Evolutionary conservation across 1,140 invertebrate species (phyloP), one percentile per base, ranked within the genome.

Genomic region (Chrysomallon squamiferum): DNA sequence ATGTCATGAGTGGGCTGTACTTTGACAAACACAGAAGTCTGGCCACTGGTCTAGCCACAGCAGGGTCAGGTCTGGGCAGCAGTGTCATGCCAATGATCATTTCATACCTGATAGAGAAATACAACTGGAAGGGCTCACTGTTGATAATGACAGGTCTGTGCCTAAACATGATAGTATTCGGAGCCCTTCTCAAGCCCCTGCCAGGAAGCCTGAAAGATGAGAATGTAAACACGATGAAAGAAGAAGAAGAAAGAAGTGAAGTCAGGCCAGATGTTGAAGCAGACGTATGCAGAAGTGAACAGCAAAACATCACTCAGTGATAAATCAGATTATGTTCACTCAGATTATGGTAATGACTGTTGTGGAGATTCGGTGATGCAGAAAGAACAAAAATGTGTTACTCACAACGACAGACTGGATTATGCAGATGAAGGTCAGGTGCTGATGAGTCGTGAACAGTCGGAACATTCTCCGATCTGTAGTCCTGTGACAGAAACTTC

Each of bases 141-240:
- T 88, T 97, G 18, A 92, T 98, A 62, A 87, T 98, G 45, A 93
- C 96, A 15, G 96, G 94, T 0, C 84, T 99, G 41, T 95, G 96
- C 68, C 88, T 99, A 13, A 69, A 84, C 63, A 59, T 74, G 29
- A 59, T 80, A 29, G 66, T 78, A 0, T 77, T 76, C 62, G 63
- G 69, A 22, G 67, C 69, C 5, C 56, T 83, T 25, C 49, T 81
- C 1, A 32, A 66, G 20, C 72, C 73, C 9, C 65, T 70, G 22
- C 74, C 77, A 41, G 54, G 27, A 3, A 35, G n/a, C 33, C 2
- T 57, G 27, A 58, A 33, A 58, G 22, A 43, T 30, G 38, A 30
- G 25, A 54, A 52, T 49, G 52, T 27, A 3, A 22, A 22, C 9
- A 60, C 35, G n/a, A n/a, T 58, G 49, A 30, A 58, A n/a, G 20